These are phyloP conservation scores for Bombylius discolor DNA, from an alignment of 2,888 invertebrate species.

Conservation along the genomic window DNA sequence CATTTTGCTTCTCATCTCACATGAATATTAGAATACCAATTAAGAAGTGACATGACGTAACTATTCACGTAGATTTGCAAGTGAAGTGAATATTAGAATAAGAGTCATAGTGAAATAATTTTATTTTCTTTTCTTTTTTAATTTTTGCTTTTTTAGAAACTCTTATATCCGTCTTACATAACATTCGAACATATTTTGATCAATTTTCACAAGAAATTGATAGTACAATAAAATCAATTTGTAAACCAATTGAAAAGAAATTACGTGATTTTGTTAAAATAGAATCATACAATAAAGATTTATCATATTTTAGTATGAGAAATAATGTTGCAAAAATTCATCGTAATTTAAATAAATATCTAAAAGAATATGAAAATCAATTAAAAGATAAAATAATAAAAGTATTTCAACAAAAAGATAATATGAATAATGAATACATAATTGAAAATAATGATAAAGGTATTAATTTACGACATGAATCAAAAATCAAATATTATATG, in stretches of 20 bases:
- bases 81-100: too few species aligned
- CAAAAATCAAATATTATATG: slow-evolving; percentile 24
- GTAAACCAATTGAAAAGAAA: slow-evolving; percentile 79
- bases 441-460: slow-evolving; percentile 25
- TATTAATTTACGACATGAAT: slow-evolving; percentile 30
- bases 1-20: too few species aligned
- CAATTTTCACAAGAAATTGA: slow-evolving; percentile 60
- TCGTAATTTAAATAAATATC: slow-evolving; percentile 70
- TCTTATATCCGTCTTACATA: slow-evolving; percentile 60
- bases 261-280: slow-evolving; percentile 90
- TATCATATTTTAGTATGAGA: slow-evolving; percentile 87
- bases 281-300: slow-evolving; percentile 84
- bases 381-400: slow-evolving; percentile 32
- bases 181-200: slow-evolving; percentile 67
- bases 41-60: too few species aligned
- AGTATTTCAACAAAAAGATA: slow-evolving; percentile 34
- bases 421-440: slow-evolving; percentile 26
- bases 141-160: slow-evolving; percentile 8
- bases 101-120: too few species aligned
- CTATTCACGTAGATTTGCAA: too few species aligned
- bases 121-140: background rate
- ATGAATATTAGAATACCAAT: too few species aligned
- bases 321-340: slow-evolving; percentile 81
- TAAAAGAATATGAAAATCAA: slow-evolving; percentile 66
- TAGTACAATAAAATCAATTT: slow-evolving; percentile 50